A percentile compares a stretch with the other conserved stretches of the same genome.
phyloP scores from a whole-genome alignment of 92 coral and sea anemone genomes.

The Umimayanthus chanpuru region DNA sequence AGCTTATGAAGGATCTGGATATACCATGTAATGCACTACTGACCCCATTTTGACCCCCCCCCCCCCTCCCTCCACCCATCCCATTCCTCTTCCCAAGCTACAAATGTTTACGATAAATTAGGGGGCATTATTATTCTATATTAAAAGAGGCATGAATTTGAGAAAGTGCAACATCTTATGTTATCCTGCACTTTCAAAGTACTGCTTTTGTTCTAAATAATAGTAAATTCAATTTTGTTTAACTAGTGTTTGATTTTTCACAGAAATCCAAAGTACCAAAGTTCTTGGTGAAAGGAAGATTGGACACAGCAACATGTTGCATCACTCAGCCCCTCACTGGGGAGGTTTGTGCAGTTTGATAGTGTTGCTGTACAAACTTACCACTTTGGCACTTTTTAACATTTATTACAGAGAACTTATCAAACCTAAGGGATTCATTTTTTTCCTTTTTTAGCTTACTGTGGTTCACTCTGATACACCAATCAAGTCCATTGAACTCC shows the following conservation, averaged over 20 bases:
- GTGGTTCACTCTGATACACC: slow-evolving; percentile 91
- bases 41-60: no score
- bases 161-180: not conserved
- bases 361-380: not conserved
- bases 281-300: slow-evolving; percentile 88
- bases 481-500: slow-evolving; percentile 94
- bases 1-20: no score
- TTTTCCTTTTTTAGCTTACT: slow-evolving; percentile 62
- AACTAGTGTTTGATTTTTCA: slow-evolving; percentile 9
- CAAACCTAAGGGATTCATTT: not conserved
- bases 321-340: slow-evolving; percentile 92
- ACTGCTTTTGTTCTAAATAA: not conserved
- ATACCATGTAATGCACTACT: no score
- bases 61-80: no score
- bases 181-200: not conserved
- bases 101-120: no score
- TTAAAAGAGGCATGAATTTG: no score
- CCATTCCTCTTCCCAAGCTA: no score
- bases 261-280: slow-evolving; percentile 93
- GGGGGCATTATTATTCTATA: no score
- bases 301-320: slow-evolving; percentile 80
- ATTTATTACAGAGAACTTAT: not conserved
- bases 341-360: slow-evolving; percentile 65
- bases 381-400: not conserved
- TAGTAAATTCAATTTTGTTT: not conserved